phyloP scores from a whole-genome alignment of 2,888 invertebrate genomes.

The Chrysomela aeneicollis region DNA sequence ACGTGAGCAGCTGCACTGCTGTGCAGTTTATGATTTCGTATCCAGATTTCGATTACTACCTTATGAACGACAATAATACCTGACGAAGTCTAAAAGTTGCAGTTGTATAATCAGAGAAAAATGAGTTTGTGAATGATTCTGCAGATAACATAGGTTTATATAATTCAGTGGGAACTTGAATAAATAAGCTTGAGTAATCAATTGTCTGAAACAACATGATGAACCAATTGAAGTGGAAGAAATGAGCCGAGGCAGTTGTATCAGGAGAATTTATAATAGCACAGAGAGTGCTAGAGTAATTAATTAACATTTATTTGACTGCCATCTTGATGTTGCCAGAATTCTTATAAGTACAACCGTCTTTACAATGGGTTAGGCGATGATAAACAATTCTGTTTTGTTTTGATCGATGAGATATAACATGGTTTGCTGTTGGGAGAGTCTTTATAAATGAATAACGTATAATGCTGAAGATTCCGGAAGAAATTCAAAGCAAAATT shows the following conservation, averaged over 20 bases:
- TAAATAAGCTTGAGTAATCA: no score
- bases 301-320: constrained; percentile 37
- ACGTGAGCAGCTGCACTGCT: no score
- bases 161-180: no score
- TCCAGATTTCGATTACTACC: no score
- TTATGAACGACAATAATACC: no score
- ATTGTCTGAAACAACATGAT: no score
- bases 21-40: no score
- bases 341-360: constrained; percentile 29
- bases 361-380: constrained; percentile 20
- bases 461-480: neutral
- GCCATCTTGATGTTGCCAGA: constrained; percentile 34
- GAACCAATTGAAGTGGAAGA: no score
- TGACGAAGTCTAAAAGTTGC: no score
- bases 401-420: constrained; percentile 19
- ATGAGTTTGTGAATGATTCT: no score
- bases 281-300: constrained; percentile 34
- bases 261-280: constrained; percentile 32
- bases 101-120: no score
- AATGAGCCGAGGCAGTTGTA: constrained; percentile 32
- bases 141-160: no score
- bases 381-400: constrained; percentile 25
- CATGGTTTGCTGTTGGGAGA: constrained; percentile 7
- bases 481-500: neutral
- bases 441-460: constrained; percentile 1